Evolutionary conservation across 2,113 vertebrate genomes (phyloP), one percentile per base, ranked within the genome.

Genomic region (Crypturellus undulatus): DNA sequence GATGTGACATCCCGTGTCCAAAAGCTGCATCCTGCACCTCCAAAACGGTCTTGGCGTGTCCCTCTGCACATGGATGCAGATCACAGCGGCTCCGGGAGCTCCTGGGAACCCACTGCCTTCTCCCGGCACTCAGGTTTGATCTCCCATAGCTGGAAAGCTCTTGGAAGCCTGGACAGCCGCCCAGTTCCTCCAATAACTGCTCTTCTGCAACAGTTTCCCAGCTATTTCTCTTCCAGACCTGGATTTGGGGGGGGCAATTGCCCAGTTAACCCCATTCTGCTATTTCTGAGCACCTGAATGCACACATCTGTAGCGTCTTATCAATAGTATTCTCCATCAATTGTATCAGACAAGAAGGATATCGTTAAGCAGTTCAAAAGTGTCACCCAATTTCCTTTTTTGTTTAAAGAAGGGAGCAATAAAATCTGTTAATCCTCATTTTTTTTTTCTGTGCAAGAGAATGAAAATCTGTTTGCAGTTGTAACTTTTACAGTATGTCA

Each of bases 391-490:
- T 1, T 22, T 38, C 58, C 18, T 36, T 82, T 56, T 51, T 69
- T 75, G 8, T 20, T 12, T 16, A 67, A 72, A 36, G 73, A 62
- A 88, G 11, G 30, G 20, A 83, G 34, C 22, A 95, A 34, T 69
- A 76, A 93, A 82, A 69, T 59, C 54, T 76, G 16, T 47, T 80
- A 76, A 77, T 82, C 30, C 59, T 84, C 79, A 21, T 49, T 49
- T 49, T 49, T 49, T 49, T 24, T 49, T 49, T 49, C 43, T 12
- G 7, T 56, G 24, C 13, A 47, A 88, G 38, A 78, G 56, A 56
- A 90, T 22, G 24, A 94, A 93, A 90, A 94, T 92, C 87, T 91
- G 79, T 93, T 94, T 84, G 92, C 80, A 45, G 88, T 76, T 86
- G 65, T 90, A 93, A 89, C 65, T 94, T 97, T 81, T 79, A 89